Conservation (phyloP, 2,113 vertebrate species). For the Phylloscopus trochiloides region DNA sequence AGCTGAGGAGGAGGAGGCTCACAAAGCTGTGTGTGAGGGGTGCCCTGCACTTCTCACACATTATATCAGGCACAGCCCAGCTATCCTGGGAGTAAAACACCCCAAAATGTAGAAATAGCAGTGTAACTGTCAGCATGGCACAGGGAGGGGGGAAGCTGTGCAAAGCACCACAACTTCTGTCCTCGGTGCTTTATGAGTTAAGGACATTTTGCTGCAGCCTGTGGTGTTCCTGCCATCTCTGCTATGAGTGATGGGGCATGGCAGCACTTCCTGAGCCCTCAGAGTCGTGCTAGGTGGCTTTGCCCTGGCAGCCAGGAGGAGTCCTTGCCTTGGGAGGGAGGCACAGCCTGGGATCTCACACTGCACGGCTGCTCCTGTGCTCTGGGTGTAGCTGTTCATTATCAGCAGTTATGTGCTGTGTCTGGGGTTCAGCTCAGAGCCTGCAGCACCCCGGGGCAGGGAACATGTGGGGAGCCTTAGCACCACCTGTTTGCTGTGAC, state of each 20-base stretch:
- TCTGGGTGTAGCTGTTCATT: not conserved
- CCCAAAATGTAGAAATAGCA: not conserved
- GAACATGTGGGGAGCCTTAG: accelerated
- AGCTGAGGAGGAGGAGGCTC: not conserved
- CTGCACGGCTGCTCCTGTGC: accelerated
- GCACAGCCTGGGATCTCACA: not conserved
- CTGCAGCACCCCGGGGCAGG: not conserved
- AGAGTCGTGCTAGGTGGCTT: accelerated
- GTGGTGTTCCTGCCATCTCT: not conserved
- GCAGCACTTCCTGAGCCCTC: not conserved
- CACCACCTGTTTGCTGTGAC: not conserved
- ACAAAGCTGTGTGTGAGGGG: not conserved
- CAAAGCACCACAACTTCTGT: not conserved
- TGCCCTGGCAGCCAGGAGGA: not conserved
- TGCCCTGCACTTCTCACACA: not conserved
- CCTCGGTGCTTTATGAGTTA: accelerated
- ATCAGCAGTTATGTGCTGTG: not conserved
- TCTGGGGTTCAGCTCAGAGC: not conserved
- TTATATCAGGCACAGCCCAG: not conserved
- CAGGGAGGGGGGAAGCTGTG: not conserved
- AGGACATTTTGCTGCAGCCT: not conserved
- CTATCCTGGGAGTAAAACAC: not conserved
- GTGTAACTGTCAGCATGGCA: not conserved
- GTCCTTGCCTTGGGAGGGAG: not conserved
- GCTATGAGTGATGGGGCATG: not conserved